Evolutionary conservation across 2,797 vertebrate genomes (phyloP).

Genomic region (Acanthurus lineatus): DNA sequence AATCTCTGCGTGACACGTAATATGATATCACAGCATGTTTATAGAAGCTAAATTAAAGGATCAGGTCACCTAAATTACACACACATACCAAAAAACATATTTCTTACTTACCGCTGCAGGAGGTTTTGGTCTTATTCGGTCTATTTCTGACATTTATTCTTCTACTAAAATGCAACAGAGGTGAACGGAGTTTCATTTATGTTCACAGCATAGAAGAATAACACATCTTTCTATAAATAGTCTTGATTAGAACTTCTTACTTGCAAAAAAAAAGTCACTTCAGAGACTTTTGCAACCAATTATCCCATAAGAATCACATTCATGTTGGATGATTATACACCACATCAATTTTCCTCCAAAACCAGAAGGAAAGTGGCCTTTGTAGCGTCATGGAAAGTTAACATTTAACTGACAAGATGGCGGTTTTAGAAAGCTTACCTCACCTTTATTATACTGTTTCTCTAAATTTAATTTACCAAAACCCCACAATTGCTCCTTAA

Average conservation of each 20-base stretch:
- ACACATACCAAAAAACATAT: background rate
- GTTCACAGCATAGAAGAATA: background rate
- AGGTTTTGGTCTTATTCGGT: background rate
- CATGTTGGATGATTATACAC: background rate
- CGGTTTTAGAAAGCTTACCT: background rate
- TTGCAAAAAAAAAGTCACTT: too few species aligned
- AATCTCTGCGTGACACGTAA: slow-evolving; percentile 20
- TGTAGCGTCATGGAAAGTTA: too few species aligned
- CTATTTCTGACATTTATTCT: background rate
- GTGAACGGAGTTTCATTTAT: background rate
- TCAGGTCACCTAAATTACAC: background rate
- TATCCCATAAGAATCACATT: background rate
- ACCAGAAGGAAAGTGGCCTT: too few species aligned
- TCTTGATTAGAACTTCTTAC: background rate
- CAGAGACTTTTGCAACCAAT: background rate
- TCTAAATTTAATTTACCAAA: background rate
- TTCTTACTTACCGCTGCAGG: background rate
- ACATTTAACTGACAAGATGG: too few species aligned
- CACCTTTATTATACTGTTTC: background rate
- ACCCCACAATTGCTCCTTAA: background rate
- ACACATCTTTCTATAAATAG: background rate
- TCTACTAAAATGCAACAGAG: background rate
- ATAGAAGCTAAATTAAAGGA: slow-evolving; percentile 23
- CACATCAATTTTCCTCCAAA: background rate
- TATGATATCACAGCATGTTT: slow-evolving; percentile 35